Evolutionary conservation across 2,888 invertebrate species (phyloP).

Genomic region (Ypsolopha scabrella): DNA sequence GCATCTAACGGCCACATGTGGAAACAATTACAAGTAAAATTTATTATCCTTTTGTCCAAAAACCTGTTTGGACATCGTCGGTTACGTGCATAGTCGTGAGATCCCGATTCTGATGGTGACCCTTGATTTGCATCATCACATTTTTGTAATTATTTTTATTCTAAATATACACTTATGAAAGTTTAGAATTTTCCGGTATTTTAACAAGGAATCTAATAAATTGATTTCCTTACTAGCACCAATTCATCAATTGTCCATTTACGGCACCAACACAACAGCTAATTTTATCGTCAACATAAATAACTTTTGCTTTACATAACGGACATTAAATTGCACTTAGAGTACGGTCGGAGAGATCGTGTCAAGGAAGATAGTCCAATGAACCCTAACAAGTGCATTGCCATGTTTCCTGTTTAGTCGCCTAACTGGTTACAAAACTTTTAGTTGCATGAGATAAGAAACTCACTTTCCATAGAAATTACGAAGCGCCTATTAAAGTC

Average conservation of each 20-base stretch:
- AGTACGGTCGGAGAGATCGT: constrained; percentile 8
- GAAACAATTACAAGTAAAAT: background rate
- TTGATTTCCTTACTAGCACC: no score
- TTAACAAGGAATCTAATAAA: no score
- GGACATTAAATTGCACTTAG: background rate
- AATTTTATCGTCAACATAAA: background rate
- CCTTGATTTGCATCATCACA: background rate
- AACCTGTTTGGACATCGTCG: background rate
- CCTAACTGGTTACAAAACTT: background rate
- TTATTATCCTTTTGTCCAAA: background rate
- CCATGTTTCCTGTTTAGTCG: constrained; percentile 4
- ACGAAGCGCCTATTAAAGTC: background rate
- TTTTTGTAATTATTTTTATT: no score
- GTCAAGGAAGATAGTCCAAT: constrained; percentile 7
- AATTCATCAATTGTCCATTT: no score
- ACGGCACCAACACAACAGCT: background rate
- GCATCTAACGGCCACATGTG: background rate
- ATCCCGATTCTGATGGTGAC: background rate
- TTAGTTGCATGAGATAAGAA: background rate
- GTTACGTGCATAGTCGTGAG: background rate
- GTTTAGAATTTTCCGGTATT: no score
- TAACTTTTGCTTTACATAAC: background rate
- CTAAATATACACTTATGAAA: no score
- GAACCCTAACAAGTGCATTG: constrained; percentile 13
- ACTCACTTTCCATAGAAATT: constrained; percentile 5